phyloP scores from a whole-genome alignment of 2,797 vertebrate genomes.

The Protonibea diacanthus region DNA sequence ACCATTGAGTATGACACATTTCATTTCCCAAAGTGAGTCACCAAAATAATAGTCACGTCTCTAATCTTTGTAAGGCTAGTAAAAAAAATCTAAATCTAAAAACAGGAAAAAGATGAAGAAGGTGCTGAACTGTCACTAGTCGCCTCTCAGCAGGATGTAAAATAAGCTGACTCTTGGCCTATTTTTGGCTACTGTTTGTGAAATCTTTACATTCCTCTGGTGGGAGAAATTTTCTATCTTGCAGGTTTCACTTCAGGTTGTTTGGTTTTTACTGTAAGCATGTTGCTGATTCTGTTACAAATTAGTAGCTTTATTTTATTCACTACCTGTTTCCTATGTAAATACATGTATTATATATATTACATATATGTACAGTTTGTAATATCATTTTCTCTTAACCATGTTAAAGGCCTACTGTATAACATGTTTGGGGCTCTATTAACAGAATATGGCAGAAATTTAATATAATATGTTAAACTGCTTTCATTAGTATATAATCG shows the following conservation, averaged over 20 bases:
- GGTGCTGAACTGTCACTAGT: background rate
- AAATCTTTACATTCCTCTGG: background rate
- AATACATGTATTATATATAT: background rate
- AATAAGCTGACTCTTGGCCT: background rate
- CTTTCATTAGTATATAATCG: background rate
- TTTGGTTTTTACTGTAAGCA: background rate
- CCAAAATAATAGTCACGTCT: background rate
- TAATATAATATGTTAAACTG: no score
- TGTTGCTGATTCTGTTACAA: background rate
- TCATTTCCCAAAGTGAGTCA: background rate
- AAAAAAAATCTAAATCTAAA: background rate
- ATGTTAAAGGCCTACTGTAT: no score
- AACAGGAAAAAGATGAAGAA: background rate
- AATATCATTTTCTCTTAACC: background rate
- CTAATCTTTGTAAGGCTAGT: background rate
- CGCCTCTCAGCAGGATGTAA: background rate
- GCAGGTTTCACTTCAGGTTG: background rate
- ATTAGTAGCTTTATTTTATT: background rate
- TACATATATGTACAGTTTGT: no score
- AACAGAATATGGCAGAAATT: no score
- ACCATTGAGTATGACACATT: background rate
- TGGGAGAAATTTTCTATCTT: background rate
- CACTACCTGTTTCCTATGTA: background rate
- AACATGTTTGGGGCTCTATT: no score
- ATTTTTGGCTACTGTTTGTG: background rate